phyloP scores from a whole-genome alignment of 2,113 vertebrate genomes.

The Hippocampus comes region DNA sequence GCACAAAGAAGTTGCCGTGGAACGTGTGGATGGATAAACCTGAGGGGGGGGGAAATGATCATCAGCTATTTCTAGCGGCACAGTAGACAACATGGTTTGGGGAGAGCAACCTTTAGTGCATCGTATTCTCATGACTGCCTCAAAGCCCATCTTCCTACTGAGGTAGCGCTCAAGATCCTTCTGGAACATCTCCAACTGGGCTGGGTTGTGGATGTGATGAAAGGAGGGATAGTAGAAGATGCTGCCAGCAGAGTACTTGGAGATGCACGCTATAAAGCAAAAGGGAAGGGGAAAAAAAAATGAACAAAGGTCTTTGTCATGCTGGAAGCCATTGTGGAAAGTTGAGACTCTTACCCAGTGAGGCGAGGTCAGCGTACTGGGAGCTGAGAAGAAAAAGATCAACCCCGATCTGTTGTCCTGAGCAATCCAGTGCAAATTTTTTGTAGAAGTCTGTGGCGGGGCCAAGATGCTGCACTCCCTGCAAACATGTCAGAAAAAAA shows the following conservation, averaged over 20 bases:
- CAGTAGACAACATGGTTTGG: background rate
- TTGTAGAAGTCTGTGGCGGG: slow-evolving; percentile 99
- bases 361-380: slow-evolving; percentile 91
- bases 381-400: slow-evolving; percentile 96
- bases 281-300: background rate
- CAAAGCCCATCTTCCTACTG: slow-evolving; percentile 94
- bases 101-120: slow-evolving; percentile 88
- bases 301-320: background rate
- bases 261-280: slow-evolving; percentile 81
- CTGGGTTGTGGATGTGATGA: slow-evolving; percentile 82
- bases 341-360: slow-evolving; percentile 77
- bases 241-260: slow-evolving; percentile 92
- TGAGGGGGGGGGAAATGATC: slow-evolving; percentile 40
- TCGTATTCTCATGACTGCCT: slow-evolving; percentile 98
- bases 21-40: slow-evolving; percentile 98
- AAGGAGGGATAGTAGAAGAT: slow-evolving; percentile 95
- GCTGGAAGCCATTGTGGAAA: background rate
- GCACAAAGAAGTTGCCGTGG: slow-evolving; percentile 97
- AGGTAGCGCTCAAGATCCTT: slow-evolving; percentile 92
- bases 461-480: slow-evolving; percentile 93
- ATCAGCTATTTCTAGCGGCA: background rate
- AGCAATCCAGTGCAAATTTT: slow-evolving; percentile 95
- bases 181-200: slow-evolving; percentile 87
- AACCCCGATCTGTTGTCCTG: slow-evolving; percentile 93
- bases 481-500: background rate